Evolutionary conservation across 2,113 vertebrate genomes (phyloP).

Genomic region (Ctenodactylus gundi): DNA sequence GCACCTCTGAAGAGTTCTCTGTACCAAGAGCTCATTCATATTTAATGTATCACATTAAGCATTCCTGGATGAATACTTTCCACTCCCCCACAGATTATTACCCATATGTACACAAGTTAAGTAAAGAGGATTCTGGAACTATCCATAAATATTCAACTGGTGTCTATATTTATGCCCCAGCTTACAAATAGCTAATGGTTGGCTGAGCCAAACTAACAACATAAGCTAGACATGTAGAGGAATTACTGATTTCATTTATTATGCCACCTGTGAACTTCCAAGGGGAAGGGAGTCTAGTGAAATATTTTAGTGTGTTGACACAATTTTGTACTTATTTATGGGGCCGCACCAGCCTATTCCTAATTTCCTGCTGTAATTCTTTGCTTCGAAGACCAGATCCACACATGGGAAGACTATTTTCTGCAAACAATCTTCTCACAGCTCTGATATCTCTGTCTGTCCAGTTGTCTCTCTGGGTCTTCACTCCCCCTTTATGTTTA

Average conservation of each 20-base stretch:
- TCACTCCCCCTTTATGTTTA: slow-evolving; percentile 4
- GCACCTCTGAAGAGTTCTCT: slow-evolving; percentile 42
- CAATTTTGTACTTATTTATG: slow-evolving; percentile 73
- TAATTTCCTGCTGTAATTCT: slow-evolving; percentile 77
- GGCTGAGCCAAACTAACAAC: slow-evolving; percentile 59
- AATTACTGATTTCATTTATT: slow-evolving; percentile 67
- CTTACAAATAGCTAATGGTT: slow-evolving; percentile 70
- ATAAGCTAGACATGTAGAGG: slow-evolving; percentile 31
- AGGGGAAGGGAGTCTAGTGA: slow-evolving; percentile 61
- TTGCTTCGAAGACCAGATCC: slow-evolving; percentile 64
- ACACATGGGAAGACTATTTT: slow-evolving; percentile 72
- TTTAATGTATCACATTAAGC: slow-evolving; percentile 40
- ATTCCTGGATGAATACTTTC: slow-evolving; percentile 61
- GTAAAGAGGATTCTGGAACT: slow-evolving; percentile 39
- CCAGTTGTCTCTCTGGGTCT: neutral
- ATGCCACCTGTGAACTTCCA: slow-evolving; percentile 70
- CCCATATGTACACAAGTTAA: slow-evolving; percentile 67
- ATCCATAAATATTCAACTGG: slow-evolving; percentile 72
- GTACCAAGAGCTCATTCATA: neutral
- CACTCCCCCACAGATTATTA: neutral
- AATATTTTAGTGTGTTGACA: slow-evolving; percentile 73
- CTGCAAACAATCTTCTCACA: slow-evolving; percentile 39
- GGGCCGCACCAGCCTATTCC: slow-evolving; percentile 50
- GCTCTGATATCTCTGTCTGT: slow-evolving; percentile 47
- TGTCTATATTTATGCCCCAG: slow-evolving; percentile 59